A percentile compares a stretch with the other conserved stretches of the same genome.
These are phyloP conservation scores for Sebastes minor DNA, from an alignment of 2,797 vertebrate genomes.

Conservation along the genomic window DNA sequence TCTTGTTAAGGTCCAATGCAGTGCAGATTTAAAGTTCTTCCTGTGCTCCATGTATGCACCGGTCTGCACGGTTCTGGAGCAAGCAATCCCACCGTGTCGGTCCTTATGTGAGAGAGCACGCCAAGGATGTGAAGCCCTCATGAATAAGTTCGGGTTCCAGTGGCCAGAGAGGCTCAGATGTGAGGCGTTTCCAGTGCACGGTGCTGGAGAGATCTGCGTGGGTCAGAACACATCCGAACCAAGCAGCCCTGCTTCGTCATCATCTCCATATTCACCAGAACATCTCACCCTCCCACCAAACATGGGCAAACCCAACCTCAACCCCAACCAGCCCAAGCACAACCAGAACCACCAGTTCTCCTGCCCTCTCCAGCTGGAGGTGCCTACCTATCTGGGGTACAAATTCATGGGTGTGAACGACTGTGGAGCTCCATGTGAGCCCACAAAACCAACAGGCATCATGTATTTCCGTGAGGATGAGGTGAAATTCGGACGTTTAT, in stretches of 20 bases:
- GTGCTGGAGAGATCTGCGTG: slow-evolving; percentile 92
- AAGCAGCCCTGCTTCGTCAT: slow-evolving; percentile 80
- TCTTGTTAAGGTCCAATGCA: slow-evolving; percentile 94
- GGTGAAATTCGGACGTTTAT: slow-evolving; percentile 93
- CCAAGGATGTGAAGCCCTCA: slow-evolving; percentile 93
- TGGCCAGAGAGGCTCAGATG: slow-evolving; percentile 93
- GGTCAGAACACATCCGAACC: slow-evolving; percentile 95
- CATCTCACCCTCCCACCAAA: slow-evolving; percentile 80
- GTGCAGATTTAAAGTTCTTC: slow-evolving; percentile 94
- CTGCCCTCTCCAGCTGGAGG: slow-evolving; percentile 92
- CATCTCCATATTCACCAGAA: slow-evolving; percentile 83
- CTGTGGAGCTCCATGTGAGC: slow-evolving; percentile 96
- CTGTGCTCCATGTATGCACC: slow-evolving; percentile 98
- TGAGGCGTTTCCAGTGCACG: slow-evolving; percentile 92
- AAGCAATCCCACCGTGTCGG: slow-evolving; percentile 92
- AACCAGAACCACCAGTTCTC: slow-evolving; percentile 83
- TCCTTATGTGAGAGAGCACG: slow-evolving; percentile 91
- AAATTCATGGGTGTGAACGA: slow-evolving; percentile 93
- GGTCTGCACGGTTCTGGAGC: slow-evolving; percentile 96
- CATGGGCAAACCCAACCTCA: slow-evolving; percentile 59
- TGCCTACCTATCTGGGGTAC: slow-evolving; percentile 93
- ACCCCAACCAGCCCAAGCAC: slow-evolving; percentile 42
- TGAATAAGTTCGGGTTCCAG: slow-evolving; percentile 97
- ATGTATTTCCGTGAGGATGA: slow-evolving; percentile 98
- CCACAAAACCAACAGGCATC: slow-evolving; percentile 88